Conservation (phyloP, 35 echinoderm and acorn worm genomes). For the Heliocidaris tuberculata region DNA sequence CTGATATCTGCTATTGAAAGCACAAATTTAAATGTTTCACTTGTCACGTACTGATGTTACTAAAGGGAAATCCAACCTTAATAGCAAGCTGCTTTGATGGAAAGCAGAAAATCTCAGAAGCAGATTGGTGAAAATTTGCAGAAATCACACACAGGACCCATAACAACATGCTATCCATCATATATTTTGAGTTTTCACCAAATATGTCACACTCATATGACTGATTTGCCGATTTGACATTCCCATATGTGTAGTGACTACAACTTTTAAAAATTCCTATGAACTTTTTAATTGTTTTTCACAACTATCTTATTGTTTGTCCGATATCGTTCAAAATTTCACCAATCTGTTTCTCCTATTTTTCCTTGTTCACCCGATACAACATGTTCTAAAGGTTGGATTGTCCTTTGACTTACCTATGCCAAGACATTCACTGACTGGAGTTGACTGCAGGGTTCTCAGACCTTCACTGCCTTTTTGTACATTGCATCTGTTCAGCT, state of each 20-base stretch:
- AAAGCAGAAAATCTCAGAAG: too few relatives aligned
- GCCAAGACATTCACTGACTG: slow-evolving; percentile 35
- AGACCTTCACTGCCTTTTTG: slow-evolving; percentile 9
- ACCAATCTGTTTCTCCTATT: not conserved
- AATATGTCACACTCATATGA: not conserved
- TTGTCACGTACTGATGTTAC: not conserved
- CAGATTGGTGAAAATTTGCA: too few relatives aligned
- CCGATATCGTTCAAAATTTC: not conserved
- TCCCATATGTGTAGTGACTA: not conserved
- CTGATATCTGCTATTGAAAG: not conserved
- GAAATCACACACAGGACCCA: too few relatives aligned
- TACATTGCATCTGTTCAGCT: not conserved
- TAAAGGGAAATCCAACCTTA: too few relatives aligned
- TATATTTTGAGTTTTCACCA: not conserved
- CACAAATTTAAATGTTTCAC: not conserved
- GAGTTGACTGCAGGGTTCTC: not conserved
- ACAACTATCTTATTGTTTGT: not conserved
- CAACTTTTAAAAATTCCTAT: not conserved
- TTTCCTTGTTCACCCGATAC: not conserved
- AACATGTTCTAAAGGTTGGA: not conserved
- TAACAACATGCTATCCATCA: too few relatives aligned
- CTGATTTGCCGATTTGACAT: not conserved
- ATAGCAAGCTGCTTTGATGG: too few relatives aligned
- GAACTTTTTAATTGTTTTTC: not conserved
- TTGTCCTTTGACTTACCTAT: slow-evolving; percentile 3